Evolutionary conservation across 1,140 invertebrate species (phyloP), one percentile per base, ranked within the genome.

Genomic region (Sipha flava): DNA sequence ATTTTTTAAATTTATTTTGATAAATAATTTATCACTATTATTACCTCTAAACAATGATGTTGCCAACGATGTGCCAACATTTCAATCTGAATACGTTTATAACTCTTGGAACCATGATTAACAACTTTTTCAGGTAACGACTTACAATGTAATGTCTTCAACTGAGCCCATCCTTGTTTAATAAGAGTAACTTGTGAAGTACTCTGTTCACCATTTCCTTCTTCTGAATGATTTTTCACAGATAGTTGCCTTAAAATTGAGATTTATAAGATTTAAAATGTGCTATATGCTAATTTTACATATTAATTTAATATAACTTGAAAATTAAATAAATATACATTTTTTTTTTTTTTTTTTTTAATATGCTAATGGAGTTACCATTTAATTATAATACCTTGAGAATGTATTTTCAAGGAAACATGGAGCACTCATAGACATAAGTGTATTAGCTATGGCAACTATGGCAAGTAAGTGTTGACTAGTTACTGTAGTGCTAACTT

Each of bases 1-100:
- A n/a, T n/a, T n/a, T n/a, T n/a, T n/a, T n/a, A n/a, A n/a, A n/a
- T n/a, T n/a, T n/a, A n/a, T n/a, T n/a, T n/a, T n/a, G n/a, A n/a
- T n/a, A 62, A 7, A 62, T 62, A 57, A 18, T 59, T 37, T 21
- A 40, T 16, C 21, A 47, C 10, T 70, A 47, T 40, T 6, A 18
- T 59, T 79, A 84, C 95, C 88, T 99, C 97, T 9, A 99, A 88
- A 86, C 97, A 99, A 81, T 97, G 93, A 87, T 99, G 97, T 86
- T 99, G 98, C 98, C 98, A 99, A 59, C 96, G 88, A 31, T 96
- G 90, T 12, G 97, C 97, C 88, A 99, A 90, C 91, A 98, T 96
- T 86, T 99, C 97, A 0, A 99, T 94, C 86, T 96, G 93, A 0
- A 96, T 95, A 26, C 94, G 89, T 85, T 97, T 95, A 84, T 96